Base-by-base conservation (phyloP, 1,140 invertebrate species). In the Rhizoglyphus robini region DNA sequence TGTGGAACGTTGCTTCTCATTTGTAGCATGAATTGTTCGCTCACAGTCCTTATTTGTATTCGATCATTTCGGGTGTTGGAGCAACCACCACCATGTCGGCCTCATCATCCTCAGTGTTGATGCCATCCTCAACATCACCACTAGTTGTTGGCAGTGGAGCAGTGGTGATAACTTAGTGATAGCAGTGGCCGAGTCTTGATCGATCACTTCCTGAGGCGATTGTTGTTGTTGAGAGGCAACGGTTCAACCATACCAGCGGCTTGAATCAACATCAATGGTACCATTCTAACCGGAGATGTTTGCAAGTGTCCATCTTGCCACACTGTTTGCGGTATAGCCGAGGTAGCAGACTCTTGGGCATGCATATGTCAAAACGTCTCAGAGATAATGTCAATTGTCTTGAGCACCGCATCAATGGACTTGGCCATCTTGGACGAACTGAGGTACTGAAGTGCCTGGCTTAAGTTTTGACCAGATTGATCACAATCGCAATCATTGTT, bases 331-430 rank as follows among this genome's bases (percentile, higher is more conserved):
- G 23, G 41, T 46, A n/a, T n/a, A 23, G 15, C 41, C 41, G 41
- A 15, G 23, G 41, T 15, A 46, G 41, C 15, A 23, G 41, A 18
- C 65, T 63, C 0, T 72, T 65, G 13, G 71, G 61, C 38, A 81
- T 80, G 58, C 79, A 82, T 73, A 89, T 89, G n/a, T n/a, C n/a
- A n/a, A 2, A 89, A 85, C 65, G 88, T 86, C 15, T 87, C 76
- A 2, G 88, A 83, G 20, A 93, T 76, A 0, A 86, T 85, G 74
- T 93, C 89, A 62, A 93, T 77, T 1, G 89, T 87, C 71, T 90
- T 90, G 48, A 92, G 76, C 0, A 83, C 83, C 23, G 86, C 81
- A 71, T 90, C 91, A 4, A 90, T 80, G 0, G 88, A 91, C 2
- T 80, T 79, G 1, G 86, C 82, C 75, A 88, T 86, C 71, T 88